These are phyloP conservation scores for Dolichallabes microphthalmus DNA, from an alignment of 2,113 vertebrate genomes.

Conservation along the genomic window DNA sequence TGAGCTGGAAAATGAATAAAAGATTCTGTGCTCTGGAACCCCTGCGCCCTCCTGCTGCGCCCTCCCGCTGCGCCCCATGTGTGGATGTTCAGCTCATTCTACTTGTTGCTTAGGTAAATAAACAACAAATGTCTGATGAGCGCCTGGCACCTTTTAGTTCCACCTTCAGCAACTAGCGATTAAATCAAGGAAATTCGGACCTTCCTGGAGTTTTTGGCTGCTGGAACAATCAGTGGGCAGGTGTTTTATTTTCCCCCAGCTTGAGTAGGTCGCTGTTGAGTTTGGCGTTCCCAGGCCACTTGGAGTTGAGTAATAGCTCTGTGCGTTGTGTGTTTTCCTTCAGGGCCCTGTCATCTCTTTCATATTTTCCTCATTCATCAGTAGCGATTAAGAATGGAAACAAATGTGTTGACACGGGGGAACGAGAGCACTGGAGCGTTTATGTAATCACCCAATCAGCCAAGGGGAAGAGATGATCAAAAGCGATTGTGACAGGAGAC, in stretches of 20 bases:
- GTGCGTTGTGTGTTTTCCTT: slow-evolving; percentile 16
- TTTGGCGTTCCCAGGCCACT: neutral
- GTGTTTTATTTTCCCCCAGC: neutral
- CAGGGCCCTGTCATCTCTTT: neutral
- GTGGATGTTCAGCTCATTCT: neutral
- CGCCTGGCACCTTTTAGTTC: neutral
- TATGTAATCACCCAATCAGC: neutral
- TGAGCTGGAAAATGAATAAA: neutral
- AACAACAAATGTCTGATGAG: neutral
- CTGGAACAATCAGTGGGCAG: neutral
- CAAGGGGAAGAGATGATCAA: slow-evolving; percentile 1
- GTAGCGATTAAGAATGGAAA: neutral
- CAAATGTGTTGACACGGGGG: neutral
- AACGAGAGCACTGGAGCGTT: neutral
- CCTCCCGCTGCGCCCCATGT: neutral
- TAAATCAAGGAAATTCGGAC: neutral
- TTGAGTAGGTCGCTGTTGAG: neutral
- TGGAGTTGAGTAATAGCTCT: neutral
- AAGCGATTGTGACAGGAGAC: neutral
- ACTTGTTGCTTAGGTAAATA: neutral
- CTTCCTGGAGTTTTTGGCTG: neutral
- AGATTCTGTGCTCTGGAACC: neutral
- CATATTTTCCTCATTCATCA: slow-evolving; percentile 19
- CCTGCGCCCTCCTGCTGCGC: neutral
- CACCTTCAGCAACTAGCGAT: neutral